A percentile compares a stretch with the other conserved stretches of the same genome.
These are phyloP conservation scores for Phyllostomus hastatus DNA, from an alignment of 2,113 vertebrate genomes.

Conservation along the genomic window DNA sequence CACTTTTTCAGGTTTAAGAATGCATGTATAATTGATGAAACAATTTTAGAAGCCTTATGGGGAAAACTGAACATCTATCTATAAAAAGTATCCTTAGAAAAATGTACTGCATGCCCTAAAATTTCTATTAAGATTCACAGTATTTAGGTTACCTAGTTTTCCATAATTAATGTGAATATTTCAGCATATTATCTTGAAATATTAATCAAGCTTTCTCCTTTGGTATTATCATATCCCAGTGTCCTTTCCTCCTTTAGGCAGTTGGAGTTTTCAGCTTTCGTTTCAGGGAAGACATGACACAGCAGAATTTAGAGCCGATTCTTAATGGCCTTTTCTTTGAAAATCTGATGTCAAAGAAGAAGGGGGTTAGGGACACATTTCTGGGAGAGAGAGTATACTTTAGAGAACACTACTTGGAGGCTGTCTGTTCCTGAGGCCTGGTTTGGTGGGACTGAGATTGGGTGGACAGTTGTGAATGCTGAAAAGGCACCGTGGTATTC, in stretches of 20 bases:
- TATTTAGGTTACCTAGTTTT: neutral
- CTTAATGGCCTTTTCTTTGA: neutral
- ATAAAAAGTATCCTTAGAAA: neutral
- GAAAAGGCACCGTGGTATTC: neutral
- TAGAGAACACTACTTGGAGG: neutral
- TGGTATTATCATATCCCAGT: neutral
- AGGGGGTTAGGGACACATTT: neutral
- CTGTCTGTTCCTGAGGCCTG: neutral
- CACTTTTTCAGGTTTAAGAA: neutral
- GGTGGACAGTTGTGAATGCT: neutral
- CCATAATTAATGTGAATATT: neutral
- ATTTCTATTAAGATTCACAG: neutral
- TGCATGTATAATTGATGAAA: neutral
- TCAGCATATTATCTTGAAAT: neutral
- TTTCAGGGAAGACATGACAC: neutral
- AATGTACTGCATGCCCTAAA: neutral
- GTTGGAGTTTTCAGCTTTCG: neutral
- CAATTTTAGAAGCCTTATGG: neutral
- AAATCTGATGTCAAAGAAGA: neutral
- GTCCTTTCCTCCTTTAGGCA: neutral
- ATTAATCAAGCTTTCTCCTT: neutral
- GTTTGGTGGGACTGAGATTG: neutral
- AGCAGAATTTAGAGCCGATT: neutral
- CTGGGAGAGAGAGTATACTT: neutral
- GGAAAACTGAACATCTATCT: neutral